A percentile compares a stretch with the other conserved stretches of the same genome.
Evolutionary conservation across 2,113 vertebrate species (phyloP).

Genomic region (Colaptes auratus): DNA sequence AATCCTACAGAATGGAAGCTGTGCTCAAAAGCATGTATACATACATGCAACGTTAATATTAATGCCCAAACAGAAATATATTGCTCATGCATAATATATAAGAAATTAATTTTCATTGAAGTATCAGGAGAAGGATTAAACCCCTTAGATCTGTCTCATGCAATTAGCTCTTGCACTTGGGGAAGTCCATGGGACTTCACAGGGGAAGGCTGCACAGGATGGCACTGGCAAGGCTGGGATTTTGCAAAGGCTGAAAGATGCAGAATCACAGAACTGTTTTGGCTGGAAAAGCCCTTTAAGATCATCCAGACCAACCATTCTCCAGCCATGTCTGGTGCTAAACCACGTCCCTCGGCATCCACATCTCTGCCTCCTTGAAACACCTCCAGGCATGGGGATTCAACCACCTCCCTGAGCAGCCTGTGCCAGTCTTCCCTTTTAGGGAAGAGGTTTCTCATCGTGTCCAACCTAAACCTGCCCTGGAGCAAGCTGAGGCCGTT

Average conservation of each 20-base stretch:
- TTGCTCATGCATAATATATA: slow-evolving; percentile 71
- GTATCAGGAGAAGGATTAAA: slow-evolving; percentile 49
- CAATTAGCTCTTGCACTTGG: slow-evolving; percentile 47
- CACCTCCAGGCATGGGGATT: no score
- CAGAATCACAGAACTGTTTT: no score
- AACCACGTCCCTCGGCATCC: no score
- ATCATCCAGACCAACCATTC: no score
- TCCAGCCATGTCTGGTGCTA: no score
- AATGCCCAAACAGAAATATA: slow-evolving; percentile 64
- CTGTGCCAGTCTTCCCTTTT: no score
- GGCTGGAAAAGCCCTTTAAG: no score
- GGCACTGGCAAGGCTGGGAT: neutral
- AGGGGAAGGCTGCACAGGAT: neutral
- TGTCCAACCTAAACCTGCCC: no score
- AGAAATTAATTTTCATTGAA: slow-evolving; percentile 69
- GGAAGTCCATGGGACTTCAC: slow-evolving; percentile 46
- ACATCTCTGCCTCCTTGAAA: no score
- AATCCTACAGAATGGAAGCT: slow-evolving; percentile 41
- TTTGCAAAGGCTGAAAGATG: neutral
- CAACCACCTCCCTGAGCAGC: no score
- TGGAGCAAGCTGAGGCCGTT: no score
- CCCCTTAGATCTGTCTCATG: slow-evolving; percentile 48
- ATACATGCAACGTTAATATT: slow-evolving; percentile 52
- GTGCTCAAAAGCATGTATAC: slow-evolving; percentile 13
- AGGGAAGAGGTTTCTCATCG: no score